Evolutionary conservation across 2,797 vertebrate genomes (phyloP).

Genomic region (Vipera latastei): DNA sequence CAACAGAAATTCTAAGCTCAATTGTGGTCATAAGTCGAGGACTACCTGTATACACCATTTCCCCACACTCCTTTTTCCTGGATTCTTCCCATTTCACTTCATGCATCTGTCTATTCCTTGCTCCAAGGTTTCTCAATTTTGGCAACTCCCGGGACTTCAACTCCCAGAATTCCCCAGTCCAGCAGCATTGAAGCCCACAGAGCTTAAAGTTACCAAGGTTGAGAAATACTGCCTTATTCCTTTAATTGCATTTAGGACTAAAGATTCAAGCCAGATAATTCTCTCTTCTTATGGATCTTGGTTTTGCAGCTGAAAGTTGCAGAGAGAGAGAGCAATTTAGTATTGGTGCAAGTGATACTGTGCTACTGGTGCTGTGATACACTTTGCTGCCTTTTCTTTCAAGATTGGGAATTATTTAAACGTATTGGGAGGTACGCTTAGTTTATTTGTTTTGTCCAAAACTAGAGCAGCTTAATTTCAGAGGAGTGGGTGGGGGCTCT

Average conservation of each 20-base stretch:
- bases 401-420: neutral
- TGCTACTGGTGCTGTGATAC: neutral
- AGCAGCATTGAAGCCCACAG: neutral
- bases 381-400: neutral
- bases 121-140: neutral
- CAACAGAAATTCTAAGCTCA: no score
- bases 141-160: neutral
- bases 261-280: neutral
- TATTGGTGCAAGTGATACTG: neutral
- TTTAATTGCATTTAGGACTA: neutral
- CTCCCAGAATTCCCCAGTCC: neutral
- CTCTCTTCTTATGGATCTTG: neutral
- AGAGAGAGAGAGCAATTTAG: neutral
- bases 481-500: no score
- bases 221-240: neutral
- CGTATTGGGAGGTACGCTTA: neutral
- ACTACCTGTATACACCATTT: neutral
- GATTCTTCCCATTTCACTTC: neutral
- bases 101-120: neutral
- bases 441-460: neutral
- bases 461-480: neutral
- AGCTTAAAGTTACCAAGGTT: neutral
- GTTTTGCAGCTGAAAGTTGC: neutral
- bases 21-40: no score
- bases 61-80: neutral